Percentiles rank a stretch among this genome's conserved stretches.
phyloP scores from a whole-genome alignment of 2,888 invertebrate genomes.

The Barypeithes pellucidus region DNA sequence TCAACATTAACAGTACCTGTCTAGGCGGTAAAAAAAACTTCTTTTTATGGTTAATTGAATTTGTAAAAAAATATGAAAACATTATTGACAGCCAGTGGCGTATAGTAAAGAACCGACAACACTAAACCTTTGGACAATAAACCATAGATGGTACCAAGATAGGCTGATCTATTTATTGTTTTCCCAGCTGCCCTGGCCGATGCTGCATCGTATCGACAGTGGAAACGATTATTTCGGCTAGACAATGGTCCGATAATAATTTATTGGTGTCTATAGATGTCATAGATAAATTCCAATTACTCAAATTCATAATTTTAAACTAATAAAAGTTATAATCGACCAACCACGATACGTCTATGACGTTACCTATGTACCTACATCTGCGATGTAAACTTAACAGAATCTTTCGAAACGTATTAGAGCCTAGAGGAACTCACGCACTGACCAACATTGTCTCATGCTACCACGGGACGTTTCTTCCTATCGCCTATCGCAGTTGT shows the following conservation, averaged over 20 bases:
- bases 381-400: slow-evolving; percentile 44
- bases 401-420: slow-evolving; percentile 46
- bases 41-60: slow-evolving; percentile 19
- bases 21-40: not conserved
- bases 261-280: too few relatives aligned
- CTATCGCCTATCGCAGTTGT: slow-evolving; percentile 36
- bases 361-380: slow-evolving; percentile 21
- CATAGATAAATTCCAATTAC: too few relatives aligned
- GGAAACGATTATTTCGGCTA: too few relatives aligned
- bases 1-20: slow-evolving; percentile 4
- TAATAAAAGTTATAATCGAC: not conserved
- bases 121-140: too few relatives aligned
- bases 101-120: too few relatives aligned
- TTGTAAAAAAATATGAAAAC: slow-evolving; percentile 8
- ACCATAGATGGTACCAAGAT: too few relatives aligned
- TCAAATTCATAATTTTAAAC: too few relatives aligned
- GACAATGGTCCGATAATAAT: too few relatives aligned
- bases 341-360: slow-evolving; percentile 39
- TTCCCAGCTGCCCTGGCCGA: too few relatives aligned
- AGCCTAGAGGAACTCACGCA: slow-evolving; percentile 52
- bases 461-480: slow-evolving; percentile 42
- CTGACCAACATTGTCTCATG: slow-evolving; percentile 55
- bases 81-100: slow-evolving; percentile 11
- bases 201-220: too few relatives aligned
- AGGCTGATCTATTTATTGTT: too few relatives aligned